Conservation (phyloP, 2,797 vertebrate genomes). For the Avahi laniger region DNA sequence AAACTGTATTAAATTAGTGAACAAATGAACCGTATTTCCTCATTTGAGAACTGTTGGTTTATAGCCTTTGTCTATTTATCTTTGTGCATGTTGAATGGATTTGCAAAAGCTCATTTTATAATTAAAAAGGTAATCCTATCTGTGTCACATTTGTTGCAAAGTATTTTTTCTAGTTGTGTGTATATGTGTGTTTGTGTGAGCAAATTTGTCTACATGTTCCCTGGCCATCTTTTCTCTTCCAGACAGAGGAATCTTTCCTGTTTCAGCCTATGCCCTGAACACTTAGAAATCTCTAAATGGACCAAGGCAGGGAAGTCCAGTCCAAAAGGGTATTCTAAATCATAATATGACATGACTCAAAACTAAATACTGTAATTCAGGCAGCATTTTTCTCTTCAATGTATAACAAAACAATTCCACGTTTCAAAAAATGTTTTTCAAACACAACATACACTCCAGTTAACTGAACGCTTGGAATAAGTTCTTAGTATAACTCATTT, state of each 20-base stretch:
- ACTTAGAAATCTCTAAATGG: neutral
- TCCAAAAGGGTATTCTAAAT: neutral
- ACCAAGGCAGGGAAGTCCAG: neutral
- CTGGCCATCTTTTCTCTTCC: slow-evolving; percentile 6
- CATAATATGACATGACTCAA: neutral
- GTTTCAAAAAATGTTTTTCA: slow-evolving; percentile 18
- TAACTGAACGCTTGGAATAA: slow-evolving; percentile 39
- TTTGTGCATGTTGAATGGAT: neutral
- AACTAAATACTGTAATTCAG: neutral
- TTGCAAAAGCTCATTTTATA: neutral
- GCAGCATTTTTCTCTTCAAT: neutral
- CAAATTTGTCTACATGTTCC: neutral
- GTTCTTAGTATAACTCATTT: slow-evolving; percentile 58
- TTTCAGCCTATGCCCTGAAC: neutral
- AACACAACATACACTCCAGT: neutral
- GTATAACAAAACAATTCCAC: neutral
- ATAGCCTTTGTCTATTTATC: neutral
- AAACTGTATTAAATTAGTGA: neutral
- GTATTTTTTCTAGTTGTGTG: neutral
- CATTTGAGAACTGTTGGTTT: neutral
- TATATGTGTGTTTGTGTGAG: neutral
- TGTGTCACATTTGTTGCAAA: neutral
- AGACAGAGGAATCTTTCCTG: neutral
- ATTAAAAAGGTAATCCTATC: neutral
- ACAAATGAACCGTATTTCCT: neutral